These are phyloP conservation scores for Mactra quadrangularis DNA, from an alignment of 1,140 invertebrate species.

Conservation along the genomic window DNA sequence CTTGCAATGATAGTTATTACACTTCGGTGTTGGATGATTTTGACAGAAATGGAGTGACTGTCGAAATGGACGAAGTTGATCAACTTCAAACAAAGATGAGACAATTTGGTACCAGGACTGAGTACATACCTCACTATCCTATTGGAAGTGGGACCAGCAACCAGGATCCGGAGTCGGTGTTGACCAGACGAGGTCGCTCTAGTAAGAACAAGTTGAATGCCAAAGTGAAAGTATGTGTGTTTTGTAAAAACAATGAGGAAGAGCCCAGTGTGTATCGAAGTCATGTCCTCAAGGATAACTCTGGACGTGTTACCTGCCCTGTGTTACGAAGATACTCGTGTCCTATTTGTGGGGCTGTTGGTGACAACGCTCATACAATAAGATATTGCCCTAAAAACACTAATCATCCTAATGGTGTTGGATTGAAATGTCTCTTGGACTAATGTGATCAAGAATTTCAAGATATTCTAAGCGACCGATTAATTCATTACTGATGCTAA, in stretches of 20 bases:
- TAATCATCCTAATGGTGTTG: no score
- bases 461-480: no score
- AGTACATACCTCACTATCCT: not conserved
- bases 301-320: constrained; percentile 84
- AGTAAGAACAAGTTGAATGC: not conserved
- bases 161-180: not conserved
- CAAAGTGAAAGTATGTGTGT: constrained; percentile 67
- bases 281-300: constrained; percentile 80
- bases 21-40: constrained; percentile 33
- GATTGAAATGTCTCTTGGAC: no score
- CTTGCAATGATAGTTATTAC: not conserved
- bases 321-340: constrained; percentile 85
- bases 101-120: not conserved
- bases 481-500: no score
- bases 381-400: constrained; percentile 32
- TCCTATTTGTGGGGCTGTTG: constrained; percentile 84
- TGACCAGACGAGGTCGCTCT: not conserved
- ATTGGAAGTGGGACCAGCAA: not conserved
- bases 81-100: constrained; percentile 13
- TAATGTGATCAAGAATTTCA: no score
- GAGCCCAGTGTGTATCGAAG: constrained; percentile 82
- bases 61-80: constrained; percentile 55
- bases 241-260: constrained; percentile 86
- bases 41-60: constrained; percentile 21
- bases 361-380: constrained; percentile 85